Conservation (phyloP, 2,113 vertebrate genomes). For the Paedocypris sp. region DNA sequence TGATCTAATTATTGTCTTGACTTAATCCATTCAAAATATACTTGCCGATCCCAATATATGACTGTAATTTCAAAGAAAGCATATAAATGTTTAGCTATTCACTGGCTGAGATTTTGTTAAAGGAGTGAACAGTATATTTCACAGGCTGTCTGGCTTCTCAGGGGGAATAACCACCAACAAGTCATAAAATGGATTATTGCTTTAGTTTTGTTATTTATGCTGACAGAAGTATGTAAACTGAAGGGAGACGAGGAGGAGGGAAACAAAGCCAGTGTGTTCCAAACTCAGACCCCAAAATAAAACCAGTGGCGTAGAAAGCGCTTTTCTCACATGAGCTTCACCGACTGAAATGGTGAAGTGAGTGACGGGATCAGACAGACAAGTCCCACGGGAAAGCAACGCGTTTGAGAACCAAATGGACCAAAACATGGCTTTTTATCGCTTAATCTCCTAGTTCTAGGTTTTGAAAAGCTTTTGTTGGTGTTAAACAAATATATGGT, state of each 20-base stretch:
- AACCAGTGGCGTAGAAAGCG: constrained; percentile 5
- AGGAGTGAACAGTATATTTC: constrained; percentile 25
- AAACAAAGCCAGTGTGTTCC: constrained; percentile 11
- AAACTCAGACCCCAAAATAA: constrained; percentile 20
- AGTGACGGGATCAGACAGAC: constrained; percentile 17
- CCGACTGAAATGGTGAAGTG: constrained; percentile 17
- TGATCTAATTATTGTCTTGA: background rate
- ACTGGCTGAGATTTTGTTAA: constrained; percentile 17
- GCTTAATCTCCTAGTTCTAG: background rate
- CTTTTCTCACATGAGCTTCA: background rate
- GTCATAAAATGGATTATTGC: constrained; percentile 38
- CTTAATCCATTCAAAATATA: constrained; percentile 22
- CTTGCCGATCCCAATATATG: no score
- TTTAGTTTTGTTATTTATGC: constrained; percentile 32
- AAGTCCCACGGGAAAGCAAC: constrained; percentile 1
- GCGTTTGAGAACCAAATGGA: background rate
- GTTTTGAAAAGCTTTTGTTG: background rate
- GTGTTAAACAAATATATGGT: background rate
- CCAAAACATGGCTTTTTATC: background rate
- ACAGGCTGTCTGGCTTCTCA: constrained; percentile 25
- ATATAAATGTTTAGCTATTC: constrained; percentile 6
- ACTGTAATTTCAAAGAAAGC: no score
- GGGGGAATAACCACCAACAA: constrained; percentile 35
- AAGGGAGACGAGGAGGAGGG: constrained; percentile 11
- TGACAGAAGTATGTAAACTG: constrained; percentile 33